A percentile compares a stretch with the other conserved stretches of the same genome.
phyloP scores from a whole-genome alignment of 35 echinoderm and acorn worm genomes.

The Heliocidaris erythrogramma region DNA sequence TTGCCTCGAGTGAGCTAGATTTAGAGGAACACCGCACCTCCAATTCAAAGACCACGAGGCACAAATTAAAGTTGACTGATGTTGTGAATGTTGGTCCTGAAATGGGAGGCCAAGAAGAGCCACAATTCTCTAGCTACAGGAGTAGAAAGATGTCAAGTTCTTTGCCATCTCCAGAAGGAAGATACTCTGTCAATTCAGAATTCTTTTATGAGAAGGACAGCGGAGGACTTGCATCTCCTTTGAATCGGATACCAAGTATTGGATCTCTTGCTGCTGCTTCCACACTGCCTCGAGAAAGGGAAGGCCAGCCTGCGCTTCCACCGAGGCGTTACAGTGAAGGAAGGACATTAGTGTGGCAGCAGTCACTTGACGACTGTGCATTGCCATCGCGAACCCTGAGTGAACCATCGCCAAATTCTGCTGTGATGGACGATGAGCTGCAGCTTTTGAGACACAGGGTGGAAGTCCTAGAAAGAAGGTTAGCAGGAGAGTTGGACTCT shows the following conservation, averaged over 20 bases:
- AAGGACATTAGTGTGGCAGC: not conserved
- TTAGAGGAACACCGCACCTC: not conserved
- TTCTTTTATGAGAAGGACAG: not conserved
- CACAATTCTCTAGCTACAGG: not conserved
- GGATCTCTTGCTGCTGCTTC: conserved; percentile 5
- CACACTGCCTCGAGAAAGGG: not conserved
- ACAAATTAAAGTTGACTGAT: conserved; percentile 26
- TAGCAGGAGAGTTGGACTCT: conserved; percentile 24
- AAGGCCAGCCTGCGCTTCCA: not conserved
- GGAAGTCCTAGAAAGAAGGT: conserved; percentile 10
- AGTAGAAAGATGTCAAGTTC: not conserved
- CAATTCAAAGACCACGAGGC: not conserved
- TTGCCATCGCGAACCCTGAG: not conserved
- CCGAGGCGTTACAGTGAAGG: conserved; percentile 21
- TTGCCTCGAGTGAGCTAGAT: not conserved
- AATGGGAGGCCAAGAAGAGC: not conserved
- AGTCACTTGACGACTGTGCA: not conserved
- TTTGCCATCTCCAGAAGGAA: not conserved
- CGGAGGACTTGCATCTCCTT: not conserved
- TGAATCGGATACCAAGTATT: conserved; percentile 19
- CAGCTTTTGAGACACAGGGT: conserved; percentile 28
- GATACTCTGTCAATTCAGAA: not conserved
- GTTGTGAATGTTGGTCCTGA: conserved; percentile 24
- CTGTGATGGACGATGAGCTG: conserved; percentile 10
- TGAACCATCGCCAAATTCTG: not conserved